These are phyloP conservation scores for Caenorhabditis becei DNA, from an alignment of 2,888 invertebrate species.

Conservation along the genomic window DNA sequence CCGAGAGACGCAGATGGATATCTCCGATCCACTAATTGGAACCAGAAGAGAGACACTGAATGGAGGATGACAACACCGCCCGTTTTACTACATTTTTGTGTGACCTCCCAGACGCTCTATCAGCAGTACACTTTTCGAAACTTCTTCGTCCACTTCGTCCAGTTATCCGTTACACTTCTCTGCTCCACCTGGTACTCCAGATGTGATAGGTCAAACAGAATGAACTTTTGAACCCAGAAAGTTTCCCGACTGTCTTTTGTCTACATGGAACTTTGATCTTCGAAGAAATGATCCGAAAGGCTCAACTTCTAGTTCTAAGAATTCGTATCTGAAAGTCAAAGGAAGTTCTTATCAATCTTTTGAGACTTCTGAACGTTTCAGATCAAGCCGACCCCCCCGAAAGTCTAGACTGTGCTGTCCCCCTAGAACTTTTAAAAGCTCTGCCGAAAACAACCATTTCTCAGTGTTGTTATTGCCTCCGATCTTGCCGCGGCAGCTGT, in stretches of 20 bases:
- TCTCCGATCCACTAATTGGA: constrained; percentile 58
- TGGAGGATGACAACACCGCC: not conserved
- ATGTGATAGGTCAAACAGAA: too few relatives aligned
- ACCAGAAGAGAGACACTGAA: constrained; percentile 27
- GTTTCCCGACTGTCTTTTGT: too few relatives aligned
- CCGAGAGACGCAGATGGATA: constrained; percentile 42
- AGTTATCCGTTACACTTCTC: too few relatives aligned
- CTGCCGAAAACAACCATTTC: not conserved
- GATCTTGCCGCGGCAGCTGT: constrained; percentile 16
- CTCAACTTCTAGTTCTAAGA: too few relatives aligned
- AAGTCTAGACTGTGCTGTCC: not conserved
- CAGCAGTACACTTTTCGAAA: constrained; percentile 8
- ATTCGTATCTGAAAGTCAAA: too few relatives aligned
- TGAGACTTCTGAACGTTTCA: too few relatives aligned
- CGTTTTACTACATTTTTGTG: constrained; percentile 28
- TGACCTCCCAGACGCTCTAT: constrained; percentile 13
- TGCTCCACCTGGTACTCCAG: too few relatives aligned
- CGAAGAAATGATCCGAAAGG: too few relatives aligned
- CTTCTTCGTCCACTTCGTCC: not conserved
- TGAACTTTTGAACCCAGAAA: too few relatives aligned
- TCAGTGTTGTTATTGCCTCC: constrained; percentile 16
- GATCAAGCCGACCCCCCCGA: too few relatives aligned
- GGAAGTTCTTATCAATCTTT: too few relatives aligned
- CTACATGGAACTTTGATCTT: too few relatives aligned
- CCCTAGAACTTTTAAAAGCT: not conserved